Conservation (phyloP, 2,888 invertebrate genomes). For the Lycia hirtaria region DNA sequence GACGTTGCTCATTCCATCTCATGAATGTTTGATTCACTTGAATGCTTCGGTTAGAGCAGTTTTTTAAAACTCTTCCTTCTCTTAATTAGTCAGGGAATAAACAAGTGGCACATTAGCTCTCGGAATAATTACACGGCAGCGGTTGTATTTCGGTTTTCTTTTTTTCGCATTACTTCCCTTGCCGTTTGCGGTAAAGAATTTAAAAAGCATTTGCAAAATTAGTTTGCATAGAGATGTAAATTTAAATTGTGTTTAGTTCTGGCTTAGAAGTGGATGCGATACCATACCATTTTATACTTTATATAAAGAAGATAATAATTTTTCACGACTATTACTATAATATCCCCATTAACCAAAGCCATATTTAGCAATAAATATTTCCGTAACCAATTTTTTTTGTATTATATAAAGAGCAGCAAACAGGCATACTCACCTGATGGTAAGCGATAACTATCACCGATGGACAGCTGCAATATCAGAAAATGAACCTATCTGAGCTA, state of each 20-base stretch:
- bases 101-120: slow-evolving; percentile 83
- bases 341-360: no score
- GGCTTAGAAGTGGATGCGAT: no score
- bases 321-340: no score
- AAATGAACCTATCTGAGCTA: no score
- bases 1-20: slow-evolving; percentile 61
- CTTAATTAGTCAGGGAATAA: slow-evolving; percentile 84
- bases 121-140: slow-evolving; percentile 77
- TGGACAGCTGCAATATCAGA: no score
- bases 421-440: no score
- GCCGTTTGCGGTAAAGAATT: slow-evolving; percentile 74
- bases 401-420: no score
- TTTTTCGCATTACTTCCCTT: slow-evolving; percentile 57
- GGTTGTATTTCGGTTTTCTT: slow-evolving; percentile 61
- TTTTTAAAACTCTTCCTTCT: slow-evolving; percentile 77
- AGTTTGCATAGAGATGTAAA: slow-evolving; percentile 66
- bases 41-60: slow-evolving; percentile 66
- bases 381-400: no score
- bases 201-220: slow-evolving; percentile 80
- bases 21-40: slow-evolving; percentile 79
- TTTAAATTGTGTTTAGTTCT: slow-evolving; percentile 48
- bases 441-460: no score
- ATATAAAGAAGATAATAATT: no score
- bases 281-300: no score
- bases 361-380: no score